Evolutionary conservation across 2,797 vertebrate species (phyloP).

Genomic region (Crenuchus spilurus): DNA sequence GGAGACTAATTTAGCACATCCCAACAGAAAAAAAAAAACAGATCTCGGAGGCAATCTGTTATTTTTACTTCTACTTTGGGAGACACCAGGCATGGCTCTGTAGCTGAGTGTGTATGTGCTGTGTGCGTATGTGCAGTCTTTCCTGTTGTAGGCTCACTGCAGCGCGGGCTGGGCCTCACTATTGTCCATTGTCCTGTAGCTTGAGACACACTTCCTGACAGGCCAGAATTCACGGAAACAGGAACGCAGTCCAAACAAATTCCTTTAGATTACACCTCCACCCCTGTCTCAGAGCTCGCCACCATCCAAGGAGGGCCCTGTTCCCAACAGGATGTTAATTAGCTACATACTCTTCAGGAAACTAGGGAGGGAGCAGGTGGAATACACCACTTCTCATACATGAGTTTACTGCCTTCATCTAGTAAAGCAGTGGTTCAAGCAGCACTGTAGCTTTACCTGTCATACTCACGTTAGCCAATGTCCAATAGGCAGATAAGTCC

Average conservation of each 20-base stretch:
- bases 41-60: not conserved
- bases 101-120: conserved; percentile 33
- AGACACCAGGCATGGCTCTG: conserved; percentile 10
- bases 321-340: conserved; percentile 76
- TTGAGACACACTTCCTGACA: conserved; percentile 74
- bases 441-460: too few species aligned
- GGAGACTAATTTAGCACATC: conserved; percentile 5
- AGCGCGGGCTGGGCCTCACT: conserved; percentile 70
- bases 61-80: conserved; percentile 37
- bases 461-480: too few species aligned
- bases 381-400: conserved; percentile 27
- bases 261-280: conserved; percentile 64
- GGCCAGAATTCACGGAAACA: conserved; percentile 84
- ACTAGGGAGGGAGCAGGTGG: conserved; percentile 52
- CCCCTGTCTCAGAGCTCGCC: conserved; percentile 46
- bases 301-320: conserved; percentile 51
- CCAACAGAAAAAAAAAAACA: conserved; percentile 6
- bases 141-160: conserved; percentile 73
- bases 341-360: conserved; percentile 64
- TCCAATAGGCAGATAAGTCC: too few species aligned
- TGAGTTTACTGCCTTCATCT: not conserved
- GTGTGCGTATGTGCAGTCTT: conserved; percentile 51
- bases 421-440: too few species aligned
- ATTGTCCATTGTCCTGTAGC: conserved; percentile 80
- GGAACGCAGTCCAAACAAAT: conserved; percentile 80